These are phyloP conservation scores for Acronicta alni DNA, from an alignment of 2,888 invertebrate genomes.

Conservation along the genomic window DNA sequence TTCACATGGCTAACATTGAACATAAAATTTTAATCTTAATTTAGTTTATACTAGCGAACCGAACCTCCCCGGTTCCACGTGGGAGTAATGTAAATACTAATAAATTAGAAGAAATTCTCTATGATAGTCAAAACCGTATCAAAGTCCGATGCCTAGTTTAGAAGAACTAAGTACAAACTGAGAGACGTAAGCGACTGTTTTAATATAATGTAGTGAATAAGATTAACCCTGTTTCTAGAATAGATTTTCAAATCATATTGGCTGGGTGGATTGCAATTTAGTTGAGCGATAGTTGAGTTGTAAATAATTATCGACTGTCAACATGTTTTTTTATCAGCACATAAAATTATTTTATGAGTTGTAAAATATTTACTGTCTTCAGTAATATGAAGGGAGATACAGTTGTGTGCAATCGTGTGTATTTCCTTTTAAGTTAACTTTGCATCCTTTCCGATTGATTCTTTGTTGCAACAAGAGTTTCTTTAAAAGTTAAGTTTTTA, in stretches of 20 bases:
- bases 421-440: constrained; percentile 12
- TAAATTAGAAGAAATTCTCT: no score
- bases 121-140: no score
- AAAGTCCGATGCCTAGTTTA: no score
- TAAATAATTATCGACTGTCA: constrained; percentile 34
- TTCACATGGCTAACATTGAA: constrained; percentile 16
- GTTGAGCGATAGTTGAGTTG: constrained; percentile 6
- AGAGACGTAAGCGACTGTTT: no score
- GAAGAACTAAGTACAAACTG: no score
- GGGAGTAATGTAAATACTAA: no score
- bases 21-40: constrained; percentile 5
- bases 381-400: constrained; percentile 8
- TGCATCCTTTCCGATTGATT: neutral
- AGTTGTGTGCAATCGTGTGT: constrained; percentile 1
- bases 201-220: no score
- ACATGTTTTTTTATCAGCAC: constrained; percentile 27
- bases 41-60: no score
- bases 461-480: neutral
- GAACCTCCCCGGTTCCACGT: no score
- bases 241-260: no score
- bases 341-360: constrained; percentile 32
- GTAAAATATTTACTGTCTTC: constrained; percentile 24
- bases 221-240: no score
- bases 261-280: neutral
- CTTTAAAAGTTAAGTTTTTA: neutral